These are phyloP conservation scores for Odontothrips loti DNA, from an alignment of 2,888 invertebrate species.

Conservation along the genomic window DNA sequence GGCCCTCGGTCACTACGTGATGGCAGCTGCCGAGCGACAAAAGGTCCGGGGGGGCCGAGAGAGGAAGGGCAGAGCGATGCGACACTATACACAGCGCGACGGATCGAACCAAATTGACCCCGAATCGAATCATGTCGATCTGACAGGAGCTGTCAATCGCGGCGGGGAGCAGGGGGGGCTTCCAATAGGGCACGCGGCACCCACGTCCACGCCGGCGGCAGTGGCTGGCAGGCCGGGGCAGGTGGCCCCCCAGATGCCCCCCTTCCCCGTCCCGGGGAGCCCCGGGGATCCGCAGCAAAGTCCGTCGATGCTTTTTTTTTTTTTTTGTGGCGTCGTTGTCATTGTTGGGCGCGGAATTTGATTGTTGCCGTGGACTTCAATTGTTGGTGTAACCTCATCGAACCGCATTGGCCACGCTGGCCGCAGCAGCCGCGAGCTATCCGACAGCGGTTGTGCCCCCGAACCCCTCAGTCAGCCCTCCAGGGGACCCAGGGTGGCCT, in stretches of 20 bases:
- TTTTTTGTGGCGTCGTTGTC: not conserved
- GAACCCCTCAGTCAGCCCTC: no score
- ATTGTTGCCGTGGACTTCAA: not conserved
- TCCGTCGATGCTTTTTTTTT: not conserved
- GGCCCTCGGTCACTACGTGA: no score
- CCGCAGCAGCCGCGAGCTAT: not conserved
- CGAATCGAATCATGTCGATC: slow-evolving; percentile 16
- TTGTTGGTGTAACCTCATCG: slow-evolving; percentile 20
- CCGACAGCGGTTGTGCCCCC: not conserved
- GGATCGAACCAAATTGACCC: slow-evolving; percentile 19
- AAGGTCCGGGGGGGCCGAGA: no score
- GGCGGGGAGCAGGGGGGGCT: not conserved
- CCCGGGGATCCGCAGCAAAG: not conserved
- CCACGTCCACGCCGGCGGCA: not conserved
- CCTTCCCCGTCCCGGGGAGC: not conserved
- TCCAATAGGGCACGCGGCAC: not conserved
- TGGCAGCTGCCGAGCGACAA: no score
- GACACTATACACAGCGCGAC: not conserved
- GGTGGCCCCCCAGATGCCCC: not conserved
- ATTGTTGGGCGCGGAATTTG: slow-evolving; percentile 8
- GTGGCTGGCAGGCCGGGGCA: not conserved
- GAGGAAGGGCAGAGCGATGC: not conserved
- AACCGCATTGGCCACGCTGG: not conserved
- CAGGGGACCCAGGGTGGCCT: no score
- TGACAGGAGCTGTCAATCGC: not conserved